Base-by-base conservation (phyloP, 2,113 vertebrate species). In the Deroptyus accipitrinus region DNA sequence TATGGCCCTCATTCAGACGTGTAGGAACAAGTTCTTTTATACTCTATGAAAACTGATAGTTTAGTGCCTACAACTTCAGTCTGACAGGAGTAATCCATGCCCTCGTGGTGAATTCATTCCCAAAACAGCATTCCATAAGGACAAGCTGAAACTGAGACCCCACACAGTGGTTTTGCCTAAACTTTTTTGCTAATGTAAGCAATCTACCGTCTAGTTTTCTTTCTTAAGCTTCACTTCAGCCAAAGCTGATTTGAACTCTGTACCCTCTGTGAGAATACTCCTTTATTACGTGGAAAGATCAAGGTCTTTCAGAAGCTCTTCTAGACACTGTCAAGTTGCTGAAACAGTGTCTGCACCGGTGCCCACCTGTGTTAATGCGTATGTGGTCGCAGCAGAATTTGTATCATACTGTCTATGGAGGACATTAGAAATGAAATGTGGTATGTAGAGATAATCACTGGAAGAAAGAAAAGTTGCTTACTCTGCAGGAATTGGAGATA, bases 41-140 rank as follows among this genome's bases (percentile, higher is more conserved):
- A 33, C 27, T 87, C 48, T 76, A 11, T 91, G 94, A 95, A 94
- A 96, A 91, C 59, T 76, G 89, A 69, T 94, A 91, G 82, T 91
- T 87, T 83, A 90, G 70, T 89, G 85, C 77, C 78, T 79, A 3
- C 79, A 83, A 57, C 30, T 84, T 94, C 57, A 73, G 48, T 51
- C 67, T 90, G 86, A 95, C 62, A 75, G 86, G 44, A 88, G 39
- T 64, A 88, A 89, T 91, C 81, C 25, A 4, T 95, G 86, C 66
- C 57, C 81, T 89, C 28, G 7, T 66, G 82, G 55, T 75, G 39
- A 67, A 78, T 88, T 88, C 55, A 57, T 86, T 91, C 92, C 35
- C 35, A 46, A 67, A 88, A 35, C 17, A 92, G 37, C 61, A 78
- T 92, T 88, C 76, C 76, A 3, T 67, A 64, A 86, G 69, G 69